Percentiles rank a stretch among this genome's conserved stretches.
Conservation (phyloP, 2,888 invertebrate genomes). For the Zygogramma bicolorata region DNA sequence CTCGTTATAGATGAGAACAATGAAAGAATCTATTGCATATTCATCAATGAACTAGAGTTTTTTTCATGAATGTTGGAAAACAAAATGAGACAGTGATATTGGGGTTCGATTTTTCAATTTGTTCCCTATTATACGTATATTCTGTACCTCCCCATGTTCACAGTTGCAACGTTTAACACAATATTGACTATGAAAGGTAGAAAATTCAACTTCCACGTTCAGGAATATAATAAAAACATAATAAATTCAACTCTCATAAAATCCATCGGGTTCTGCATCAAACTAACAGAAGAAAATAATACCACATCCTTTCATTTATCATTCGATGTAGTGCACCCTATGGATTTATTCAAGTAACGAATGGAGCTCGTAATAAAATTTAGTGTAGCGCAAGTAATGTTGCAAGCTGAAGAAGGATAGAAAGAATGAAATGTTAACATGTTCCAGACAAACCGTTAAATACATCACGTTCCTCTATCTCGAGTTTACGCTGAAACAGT, state of each 20-base stretch:
- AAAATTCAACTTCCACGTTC: too few relatives aligned
- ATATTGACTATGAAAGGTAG: too few relatives aligned
- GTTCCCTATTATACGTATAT: too few relatives aligned
- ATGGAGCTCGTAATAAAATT: conserved; percentile 4
- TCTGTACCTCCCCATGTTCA: too few relatives aligned
- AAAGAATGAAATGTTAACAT: conserved; percentile 20
- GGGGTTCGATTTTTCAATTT: too few relatives aligned
- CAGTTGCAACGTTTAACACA: too few relatives aligned
- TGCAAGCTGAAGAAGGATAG: conserved; percentile 7
- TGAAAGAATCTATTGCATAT: too few relatives aligned
- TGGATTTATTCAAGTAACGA: not conserved
- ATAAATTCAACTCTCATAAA: not conserved
- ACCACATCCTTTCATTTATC: conserved; percentile 1
- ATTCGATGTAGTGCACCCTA: not conserved
- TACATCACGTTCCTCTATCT: conserved; percentile 18
- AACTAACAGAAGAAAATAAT: not conserved
- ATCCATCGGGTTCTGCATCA: not conserved
- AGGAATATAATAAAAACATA: too few relatives aligned
- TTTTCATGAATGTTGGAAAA: too few relatives aligned
- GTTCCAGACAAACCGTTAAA: conserved; percentile 18
- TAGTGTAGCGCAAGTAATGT: conserved; percentile 2
- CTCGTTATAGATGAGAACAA: too few relatives aligned
- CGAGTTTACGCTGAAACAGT: conserved; percentile 14
- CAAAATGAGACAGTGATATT: too few relatives aligned
- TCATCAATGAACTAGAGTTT: too few relatives aligned